Base-by-base conservation (phyloP, 1,140 invertebrate genomes). In the Pogonomyrmex californicus region DNA sequence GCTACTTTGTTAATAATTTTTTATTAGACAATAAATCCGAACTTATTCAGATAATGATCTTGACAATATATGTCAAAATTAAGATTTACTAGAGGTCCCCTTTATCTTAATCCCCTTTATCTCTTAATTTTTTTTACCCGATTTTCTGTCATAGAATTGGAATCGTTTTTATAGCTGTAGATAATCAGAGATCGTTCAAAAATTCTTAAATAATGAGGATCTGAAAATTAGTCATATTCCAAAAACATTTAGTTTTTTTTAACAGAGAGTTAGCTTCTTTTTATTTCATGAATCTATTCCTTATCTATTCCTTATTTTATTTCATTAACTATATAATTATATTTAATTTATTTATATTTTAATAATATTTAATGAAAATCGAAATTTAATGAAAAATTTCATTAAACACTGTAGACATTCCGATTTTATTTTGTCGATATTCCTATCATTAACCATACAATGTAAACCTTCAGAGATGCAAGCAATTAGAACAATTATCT, bases 401-500 rank as follows among this genome's bases (percentile, higher is more conserved):
- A 30, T 65, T 65, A 65, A 65, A 41, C 58, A 36, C 38, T 23
- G 30, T 66, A 44, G 10, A 23, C 0, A 47, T 30, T 4, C 47
- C 41, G 38, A 68, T 68, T 70, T 49, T 49, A 49, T 23, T 36
- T 44, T 60, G 54, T 14, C n/a, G 23, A 68, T 3, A 68, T 49
- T 68, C 33, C 4, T 73, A 41, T 56, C 38, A 49, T 23, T 12
- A 9, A 1, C 1, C 4, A 7, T 17, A 17, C 71, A 41, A 56
- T 38, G 36, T 54, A 38, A 44, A 41, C 14, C 23, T 60, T 58
- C 23, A 58, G 12, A 60, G 17, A 60, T 36, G 30, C 6, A 23
- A 76, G 38, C 38, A 23, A 76, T 76, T 17, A 44, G 23, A 76
- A 60, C 12, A 60, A 58, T 75, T 38, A 60, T 76, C 10, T 71